A percentile compares a stretch with the other conserved stretches of the same genome.
Evolutionary conservation across 2,888 invertebrate species (phyloP).

Genomic region (Steinernema scapterisci): DNA sequence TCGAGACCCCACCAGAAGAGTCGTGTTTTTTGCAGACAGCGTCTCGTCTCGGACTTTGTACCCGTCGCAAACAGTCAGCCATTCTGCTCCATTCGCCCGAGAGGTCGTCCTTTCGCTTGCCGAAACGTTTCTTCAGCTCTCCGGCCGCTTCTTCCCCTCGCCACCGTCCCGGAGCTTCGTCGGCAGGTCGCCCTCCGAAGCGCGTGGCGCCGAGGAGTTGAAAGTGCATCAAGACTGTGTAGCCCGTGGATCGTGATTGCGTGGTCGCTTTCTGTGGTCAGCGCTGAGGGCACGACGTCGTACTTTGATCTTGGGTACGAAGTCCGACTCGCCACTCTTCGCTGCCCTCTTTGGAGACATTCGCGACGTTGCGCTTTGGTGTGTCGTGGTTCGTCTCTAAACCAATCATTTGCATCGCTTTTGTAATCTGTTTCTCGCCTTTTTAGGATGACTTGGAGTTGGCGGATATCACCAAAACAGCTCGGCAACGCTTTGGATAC

Average conservation of each 20-base stretch:
- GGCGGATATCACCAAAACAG: too few relatives aligned
- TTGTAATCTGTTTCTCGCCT: too few relatives aligned
- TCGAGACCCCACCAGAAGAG: too few relatives aligned
- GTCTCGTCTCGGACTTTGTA: too few relatives aligned
- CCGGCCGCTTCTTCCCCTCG: not conserved
- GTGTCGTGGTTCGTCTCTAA: not conserved
- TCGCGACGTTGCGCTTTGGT: not conserved
- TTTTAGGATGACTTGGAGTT: too few relatives aligned
- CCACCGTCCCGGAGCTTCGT: not conserved
- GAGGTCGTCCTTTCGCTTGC: not conserved
- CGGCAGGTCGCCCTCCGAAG: too few relatives aligned
- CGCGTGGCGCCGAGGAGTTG: not conserved
- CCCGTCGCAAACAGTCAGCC: too few relatives aligned
- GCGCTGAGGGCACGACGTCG: not conserved
- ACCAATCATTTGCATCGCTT: not conserved
- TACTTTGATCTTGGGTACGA: slow-evolving; percentile 26
- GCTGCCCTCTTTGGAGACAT: not conserved
- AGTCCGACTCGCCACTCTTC: not conserved
- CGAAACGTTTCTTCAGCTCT: not conserved
- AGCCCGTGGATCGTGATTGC: not conserved
- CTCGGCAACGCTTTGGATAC: too few relatives aligned
- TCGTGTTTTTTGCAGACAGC: too few relatives aligned
- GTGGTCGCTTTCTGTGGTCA: not conserved
- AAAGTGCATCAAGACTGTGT: slow-evolving; percentile 25
- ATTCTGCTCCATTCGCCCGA: not conserved